Evolutionary conservation across 2,113 vertebrate genomes (phyloP), one percentile per base, ranked within the genome.

Genomic region (Coptodon rendalli): DNA sequence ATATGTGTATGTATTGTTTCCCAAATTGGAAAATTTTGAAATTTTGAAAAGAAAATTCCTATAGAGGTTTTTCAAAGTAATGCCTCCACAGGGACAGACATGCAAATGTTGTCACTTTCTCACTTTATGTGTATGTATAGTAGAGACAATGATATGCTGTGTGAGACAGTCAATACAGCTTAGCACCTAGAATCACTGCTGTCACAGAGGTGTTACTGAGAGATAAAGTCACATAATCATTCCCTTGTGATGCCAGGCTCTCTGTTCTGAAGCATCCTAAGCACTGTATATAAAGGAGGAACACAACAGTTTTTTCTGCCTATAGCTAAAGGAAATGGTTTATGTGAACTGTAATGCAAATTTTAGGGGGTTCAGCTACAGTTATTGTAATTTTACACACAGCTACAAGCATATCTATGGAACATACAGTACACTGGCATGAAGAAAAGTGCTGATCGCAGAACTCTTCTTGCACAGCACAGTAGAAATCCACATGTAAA

Each of bases 401-500:
- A 24, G 40, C 48, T 24, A 56, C 7, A 81, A 12, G 29, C 9
- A 27, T 10, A 76, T 19, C 40, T 52, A 50, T 24, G 31, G 29
- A 36, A 45, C 43, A 78, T 76, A 48, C 19, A 34, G 3, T 19
- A 50, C 4, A 11, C 79, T 83, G 38, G 17, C 50, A 43, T 53
- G 27, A 16, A 50, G 22, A 66, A 61, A 83, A 45, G 24, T 78
- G 79, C 71, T 50, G 76, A 71, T 52, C 9, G 2, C 76, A 13
- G 19, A 5, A 48, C 66, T 82, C 38, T 78, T 12, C 56, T 48
- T 80, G 12, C 27, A 31, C 59, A 76, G 27, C 29, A n/a, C 54
- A 61, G 50, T 6, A 40, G 54, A 85, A 10, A 83, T 87, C 71
- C 61, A 66, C n/a, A 81, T 85, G 19, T 48, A 86, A 90, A 92